Conservation (phyloP, 2,797 vertebrate species). For the Bradypodion ventrale region DNA sequence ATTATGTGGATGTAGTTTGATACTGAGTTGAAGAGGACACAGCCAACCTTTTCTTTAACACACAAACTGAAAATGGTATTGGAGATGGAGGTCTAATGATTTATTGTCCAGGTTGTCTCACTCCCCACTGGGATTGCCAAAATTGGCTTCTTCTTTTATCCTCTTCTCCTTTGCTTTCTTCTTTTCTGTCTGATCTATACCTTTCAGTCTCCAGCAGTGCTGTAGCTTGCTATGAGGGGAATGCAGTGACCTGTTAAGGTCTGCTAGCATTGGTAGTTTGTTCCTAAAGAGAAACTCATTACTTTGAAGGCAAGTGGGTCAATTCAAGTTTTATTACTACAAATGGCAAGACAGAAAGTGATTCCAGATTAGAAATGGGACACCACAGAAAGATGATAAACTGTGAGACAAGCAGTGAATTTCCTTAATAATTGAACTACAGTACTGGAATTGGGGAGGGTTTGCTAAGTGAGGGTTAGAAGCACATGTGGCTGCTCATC, state of each 20-base stretch:
- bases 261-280: background rate
- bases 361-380: slow-evolving; percentile 6
- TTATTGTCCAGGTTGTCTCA: background rate
- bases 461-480: background rate
- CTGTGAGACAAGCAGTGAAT: background rate
- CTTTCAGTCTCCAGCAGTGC: background rate
- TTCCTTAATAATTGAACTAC: background rate
- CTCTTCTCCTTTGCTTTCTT: background rate
- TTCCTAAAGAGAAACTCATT: background rate
- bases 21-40: background rate
- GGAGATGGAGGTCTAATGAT: background rate
- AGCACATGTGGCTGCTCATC: background rate
- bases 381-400: background rate
- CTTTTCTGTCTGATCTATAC: background rate
- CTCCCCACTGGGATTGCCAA: background rate
- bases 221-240: background rate
- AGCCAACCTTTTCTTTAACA: background rate
- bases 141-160: background rate
- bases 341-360: slow-evolving; percentile 1
- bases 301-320: slow-evolving; percentile 26
- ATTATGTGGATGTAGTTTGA: background rate
- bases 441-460: background rate
- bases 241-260: background rate
- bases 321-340: background rate
- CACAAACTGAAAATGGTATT: background rate